Percentiles rank a stretch among this genome's conserved stretches.
phyloP scores from a whole-genome alignment of 2,113 vertebrate species.

The Peromyscus leucopus region DNA sequence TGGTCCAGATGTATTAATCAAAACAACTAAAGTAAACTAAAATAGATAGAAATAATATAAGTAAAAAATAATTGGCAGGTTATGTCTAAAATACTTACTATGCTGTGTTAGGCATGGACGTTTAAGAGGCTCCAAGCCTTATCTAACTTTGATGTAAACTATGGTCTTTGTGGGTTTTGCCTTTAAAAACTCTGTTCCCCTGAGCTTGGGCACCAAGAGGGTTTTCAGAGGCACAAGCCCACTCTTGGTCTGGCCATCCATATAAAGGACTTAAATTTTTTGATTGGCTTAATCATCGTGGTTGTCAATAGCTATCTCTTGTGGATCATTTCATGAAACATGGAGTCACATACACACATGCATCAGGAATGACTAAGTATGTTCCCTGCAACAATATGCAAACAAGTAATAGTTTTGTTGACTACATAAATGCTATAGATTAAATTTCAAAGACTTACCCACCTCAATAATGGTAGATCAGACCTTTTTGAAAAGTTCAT shows the following conservation, averaged over 20 bases:
- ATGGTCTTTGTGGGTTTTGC: neutral
- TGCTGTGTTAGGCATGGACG: neutral
- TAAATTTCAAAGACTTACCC: neutral
- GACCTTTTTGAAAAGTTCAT: neutral
- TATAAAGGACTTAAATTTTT: neutral
- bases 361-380: neutral
- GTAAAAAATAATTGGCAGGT: neutral
- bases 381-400: neutral
- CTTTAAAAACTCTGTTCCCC: neutral
- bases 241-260: neutral
- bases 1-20: neutral
- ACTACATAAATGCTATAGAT: neutral
- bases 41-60: neutral
- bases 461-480: neutral
- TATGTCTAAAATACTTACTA: neutral
- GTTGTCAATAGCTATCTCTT: neutral
- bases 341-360: neutral
- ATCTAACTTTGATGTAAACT: neutral
- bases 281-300: neutral
- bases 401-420: neutral
- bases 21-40: neutral
- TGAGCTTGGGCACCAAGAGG: neutral
- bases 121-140: neutral
- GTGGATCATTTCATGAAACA: neutral
- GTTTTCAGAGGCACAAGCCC: neutral